These are phyloP conservation scores for Abrostola triplasia DNA, from an alignment of 2,888 invertebrate species.

Conservation along the genomic window DNA sequence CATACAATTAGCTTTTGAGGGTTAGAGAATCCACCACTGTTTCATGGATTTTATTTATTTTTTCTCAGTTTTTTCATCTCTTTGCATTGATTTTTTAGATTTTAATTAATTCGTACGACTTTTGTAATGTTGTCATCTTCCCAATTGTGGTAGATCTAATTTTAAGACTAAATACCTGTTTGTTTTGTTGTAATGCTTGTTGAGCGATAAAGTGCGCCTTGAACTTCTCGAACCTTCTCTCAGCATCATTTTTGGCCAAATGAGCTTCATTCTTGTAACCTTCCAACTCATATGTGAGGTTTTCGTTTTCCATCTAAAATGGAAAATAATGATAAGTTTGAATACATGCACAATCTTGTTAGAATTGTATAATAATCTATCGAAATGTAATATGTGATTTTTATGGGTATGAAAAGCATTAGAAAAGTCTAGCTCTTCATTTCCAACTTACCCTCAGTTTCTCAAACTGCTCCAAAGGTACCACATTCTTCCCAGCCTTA, in stretches of 20 bases:
- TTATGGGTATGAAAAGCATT: background rate
- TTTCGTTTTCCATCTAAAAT: conserved; percentile 94
- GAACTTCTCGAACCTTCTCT: conserved; percentile 91
- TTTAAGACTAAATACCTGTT: conserved; percentile 45
- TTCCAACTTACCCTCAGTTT: conserved; percentile 67
- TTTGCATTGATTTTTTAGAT: too few species aligned
- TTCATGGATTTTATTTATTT: too few species aligned
- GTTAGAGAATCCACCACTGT: too few species aligned
- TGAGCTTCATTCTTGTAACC: conserved; percentile 97
- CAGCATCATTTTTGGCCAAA: conserved; percentile 93
- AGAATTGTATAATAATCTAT: too few species aligned
- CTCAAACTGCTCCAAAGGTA: conserved; percentile 76
- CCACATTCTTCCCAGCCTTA: conserved; percentile 64
- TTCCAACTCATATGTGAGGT: conserved; percentile 95
- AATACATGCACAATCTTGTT: too few species aligned
- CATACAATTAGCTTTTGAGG: too few species aligned
- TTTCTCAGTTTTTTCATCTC: too few species aligned
- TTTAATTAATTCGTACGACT: too few species aligned
- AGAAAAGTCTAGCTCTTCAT: background rate
- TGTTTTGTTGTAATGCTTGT: conserved; percentile 74
- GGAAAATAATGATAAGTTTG: conserved; percentile 3
- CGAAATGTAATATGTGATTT: too few species aligned
- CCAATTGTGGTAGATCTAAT: too few species aligned
- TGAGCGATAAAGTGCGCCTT: conserved; percentile 93
- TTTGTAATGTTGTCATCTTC: too few species aligned